A percentile compares a stretch with the other conserved stretches of the same genome.
These are phyloP conservation scores for Agrilus planipennis DNA, from an alignment of 1,140 invertebrate species.

Conservation along the genomic window DNA sequence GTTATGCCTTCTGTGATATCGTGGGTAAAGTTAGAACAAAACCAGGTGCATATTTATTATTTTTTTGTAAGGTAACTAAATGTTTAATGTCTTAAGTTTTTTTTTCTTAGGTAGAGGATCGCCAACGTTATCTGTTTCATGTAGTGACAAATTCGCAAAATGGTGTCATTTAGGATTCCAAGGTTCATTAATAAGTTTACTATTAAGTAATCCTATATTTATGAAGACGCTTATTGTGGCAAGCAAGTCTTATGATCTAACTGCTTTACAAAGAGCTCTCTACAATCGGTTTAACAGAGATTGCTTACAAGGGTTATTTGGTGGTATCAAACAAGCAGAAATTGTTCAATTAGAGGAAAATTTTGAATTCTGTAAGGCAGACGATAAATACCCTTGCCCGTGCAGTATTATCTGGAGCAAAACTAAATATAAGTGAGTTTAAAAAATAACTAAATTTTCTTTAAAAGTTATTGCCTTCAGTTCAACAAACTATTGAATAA, in stretches of 20 bases:
- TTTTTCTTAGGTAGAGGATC: constrained; percentile 60
- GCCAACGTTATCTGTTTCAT: constrained; percentile 78
- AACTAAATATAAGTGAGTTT: constrained; percentile 6
- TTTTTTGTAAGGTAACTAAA: no score
- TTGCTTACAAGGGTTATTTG: constrained; percentile 23
- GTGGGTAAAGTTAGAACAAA: constrained; percentile 73
- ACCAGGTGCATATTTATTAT: constrained; percentile 56
- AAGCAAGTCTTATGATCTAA: constrained; percentile 46
- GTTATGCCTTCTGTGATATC: constrained; percentile 55
- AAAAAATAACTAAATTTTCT: not conserved
- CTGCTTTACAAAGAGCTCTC: constrained; percentile 54
- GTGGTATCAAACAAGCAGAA: constrained; percentile 30
- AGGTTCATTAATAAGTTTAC: constrained; percentile 61
- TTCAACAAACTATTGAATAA: no score
- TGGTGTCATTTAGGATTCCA: constrained; percentile 79
- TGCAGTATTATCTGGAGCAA: constrained; percentile 49
- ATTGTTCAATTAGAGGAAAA: no score
- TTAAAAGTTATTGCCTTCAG: no score
- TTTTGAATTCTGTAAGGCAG: constrained; percentile 38
- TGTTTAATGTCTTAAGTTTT: constrained; percentile 3
- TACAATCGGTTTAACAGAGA: constrained; percentile 36
- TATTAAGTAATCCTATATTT: constrained; percentile 57
- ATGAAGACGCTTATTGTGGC: constrained; percentile 62
- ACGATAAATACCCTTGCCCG: constrained; percentile 40
- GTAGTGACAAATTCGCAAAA: constrained; percentile 84